These are phyloP conservation scores for Bothrops jararaca DNA, from an alignment of 2,113 vertebrate genomes.

Conservation along the genomic window DNA sequence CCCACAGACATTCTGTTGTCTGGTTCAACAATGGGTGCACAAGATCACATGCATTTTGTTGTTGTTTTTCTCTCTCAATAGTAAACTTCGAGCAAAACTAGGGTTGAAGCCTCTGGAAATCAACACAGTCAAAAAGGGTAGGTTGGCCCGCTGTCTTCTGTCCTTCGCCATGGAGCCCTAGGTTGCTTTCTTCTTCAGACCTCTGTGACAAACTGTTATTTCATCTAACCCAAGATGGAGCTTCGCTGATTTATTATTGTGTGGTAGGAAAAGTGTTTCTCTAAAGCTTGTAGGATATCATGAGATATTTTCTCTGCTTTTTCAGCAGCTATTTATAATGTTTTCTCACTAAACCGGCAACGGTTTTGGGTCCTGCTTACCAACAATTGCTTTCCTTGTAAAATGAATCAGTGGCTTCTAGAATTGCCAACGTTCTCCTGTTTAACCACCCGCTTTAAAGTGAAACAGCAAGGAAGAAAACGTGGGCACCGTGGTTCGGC, in stretches of 20 bases:
- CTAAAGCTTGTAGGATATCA: neutral
- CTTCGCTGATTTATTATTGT: rapidly evolving
- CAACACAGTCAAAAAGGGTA: constrained; percentile 79
- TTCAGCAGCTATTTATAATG: neutral
- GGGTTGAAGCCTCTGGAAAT: constrained; percentile 87
- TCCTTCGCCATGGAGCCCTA: neutral
- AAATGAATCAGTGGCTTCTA: neutral
- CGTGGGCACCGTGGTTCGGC: no score
- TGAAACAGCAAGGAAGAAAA: neutral
- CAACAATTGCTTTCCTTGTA: neutral
- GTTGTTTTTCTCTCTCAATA: constrained; percentile 40
- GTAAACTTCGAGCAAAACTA: constrained; percentile 87
- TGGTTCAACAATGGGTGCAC: neutral
- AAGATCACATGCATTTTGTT: neutral
- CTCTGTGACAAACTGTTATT: neutral
- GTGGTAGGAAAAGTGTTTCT: neutral
- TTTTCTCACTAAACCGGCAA: neutral
- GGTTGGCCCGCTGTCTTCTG: neutral
- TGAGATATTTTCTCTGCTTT: neutral
- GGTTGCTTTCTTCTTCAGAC: neutral
- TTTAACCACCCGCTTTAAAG: neutral
- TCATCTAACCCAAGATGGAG: neutral
- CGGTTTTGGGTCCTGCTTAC: neutral
- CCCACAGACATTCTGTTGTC: rapidly evolving
- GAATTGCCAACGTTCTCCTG: neutral